Percentiles rank a stretch among this genome's conserved stretches.
These are phyloP conservation scores for Trachelus stipa DNA, from an alignment of 2,888 invertebrate species.

Conservation along the genomic window DNA sequence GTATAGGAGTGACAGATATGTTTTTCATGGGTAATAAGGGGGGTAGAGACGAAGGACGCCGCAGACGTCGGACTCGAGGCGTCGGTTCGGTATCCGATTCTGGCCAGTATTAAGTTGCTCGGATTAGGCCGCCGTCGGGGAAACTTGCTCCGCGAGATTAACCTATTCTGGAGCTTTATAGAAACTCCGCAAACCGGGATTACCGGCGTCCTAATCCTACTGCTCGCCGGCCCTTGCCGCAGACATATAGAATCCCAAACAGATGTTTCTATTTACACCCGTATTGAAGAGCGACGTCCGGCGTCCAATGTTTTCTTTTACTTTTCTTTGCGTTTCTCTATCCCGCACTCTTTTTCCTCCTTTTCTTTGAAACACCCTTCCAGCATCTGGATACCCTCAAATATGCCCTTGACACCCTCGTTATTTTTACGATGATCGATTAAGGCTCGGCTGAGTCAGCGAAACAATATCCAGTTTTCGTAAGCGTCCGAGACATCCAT, in stretches of 20 bases:
- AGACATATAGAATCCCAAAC: conserved; percentile 54
- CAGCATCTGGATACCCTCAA: conserved; percentile 20
- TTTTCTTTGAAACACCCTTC: neutral
- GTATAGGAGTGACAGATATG: neutral
- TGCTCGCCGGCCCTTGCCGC: conserved; percentile 41
- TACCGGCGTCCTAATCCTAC: conserved; percentile 49
- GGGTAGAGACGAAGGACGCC: conserved; percentile 10
- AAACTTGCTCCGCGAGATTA: conserved; percentile 51
- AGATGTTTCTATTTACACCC: conserved; percentile 57
- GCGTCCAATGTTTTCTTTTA: neutral
- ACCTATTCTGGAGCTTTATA: conserved; percentile 55
- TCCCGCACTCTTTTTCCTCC: conserved; percentile 1
- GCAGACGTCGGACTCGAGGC: conserved; percentile 16
- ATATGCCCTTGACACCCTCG: conserved; percentile 29
- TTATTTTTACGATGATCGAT: conserved; percentile 45
- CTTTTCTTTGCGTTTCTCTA: neutral
- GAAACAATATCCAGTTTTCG: neutral
- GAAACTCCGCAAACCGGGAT: conserved; percentile 52
- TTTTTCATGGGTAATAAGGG: neutral
- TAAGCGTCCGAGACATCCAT: neutral
- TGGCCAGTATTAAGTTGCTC: conserved; percentile 49
- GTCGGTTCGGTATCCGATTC: conserved; percentile 27
- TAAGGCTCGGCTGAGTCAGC: conserved; percentile 5
- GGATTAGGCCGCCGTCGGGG: conserved; percentile 46
- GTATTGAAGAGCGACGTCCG: neutral